These are phyloP conservation scores for Crypturellus tataupa DNA, from an alignment of 2,797 vertebrate species.

Conservation along the genomic window DNA sequence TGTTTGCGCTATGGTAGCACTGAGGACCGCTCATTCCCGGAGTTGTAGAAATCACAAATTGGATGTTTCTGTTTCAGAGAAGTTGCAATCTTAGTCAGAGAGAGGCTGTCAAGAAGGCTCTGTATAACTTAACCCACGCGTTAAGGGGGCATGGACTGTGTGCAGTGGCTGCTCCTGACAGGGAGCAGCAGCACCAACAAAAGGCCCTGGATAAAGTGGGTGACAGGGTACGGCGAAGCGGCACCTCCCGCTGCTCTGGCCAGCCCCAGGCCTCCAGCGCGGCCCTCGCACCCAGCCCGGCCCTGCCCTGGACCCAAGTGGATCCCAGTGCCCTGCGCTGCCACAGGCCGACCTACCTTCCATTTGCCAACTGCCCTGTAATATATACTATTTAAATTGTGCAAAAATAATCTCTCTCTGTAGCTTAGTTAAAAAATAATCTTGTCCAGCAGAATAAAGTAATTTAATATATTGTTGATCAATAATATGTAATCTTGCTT, in stretches of 20 bases:
- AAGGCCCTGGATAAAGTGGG: not conserved
- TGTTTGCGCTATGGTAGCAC: not conserved
- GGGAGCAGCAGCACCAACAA: not conserved
- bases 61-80: not conserved
- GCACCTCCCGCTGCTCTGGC: not conserved
- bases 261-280: accelerated
- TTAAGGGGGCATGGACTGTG: not conserved
- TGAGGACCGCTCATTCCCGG: not conserved
- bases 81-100: accelerated
- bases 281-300: not conserved
- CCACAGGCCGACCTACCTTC: not conserved
- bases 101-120: not conserved
- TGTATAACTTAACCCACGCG: not conserved
- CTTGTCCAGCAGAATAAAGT: constrained; percentile 29
- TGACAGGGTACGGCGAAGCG: not conserved
- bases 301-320: not conserved
- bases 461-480: constrained; percentile 44
- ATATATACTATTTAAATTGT: constrained; percentile 12
- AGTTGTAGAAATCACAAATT: not conserved
- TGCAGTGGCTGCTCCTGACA: not conserved
- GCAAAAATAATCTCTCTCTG: not conserved
- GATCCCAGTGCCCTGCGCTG: not conserved
- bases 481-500: constrained; percentile 38
- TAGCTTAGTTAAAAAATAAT: constrained; percentile 19
- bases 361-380: not conserved